These are phyloP conservation scores for Chromoteleia sp. DNA, from an alignment of 2,888 invertebrate species.

Conservation along the genomic window DNA sequence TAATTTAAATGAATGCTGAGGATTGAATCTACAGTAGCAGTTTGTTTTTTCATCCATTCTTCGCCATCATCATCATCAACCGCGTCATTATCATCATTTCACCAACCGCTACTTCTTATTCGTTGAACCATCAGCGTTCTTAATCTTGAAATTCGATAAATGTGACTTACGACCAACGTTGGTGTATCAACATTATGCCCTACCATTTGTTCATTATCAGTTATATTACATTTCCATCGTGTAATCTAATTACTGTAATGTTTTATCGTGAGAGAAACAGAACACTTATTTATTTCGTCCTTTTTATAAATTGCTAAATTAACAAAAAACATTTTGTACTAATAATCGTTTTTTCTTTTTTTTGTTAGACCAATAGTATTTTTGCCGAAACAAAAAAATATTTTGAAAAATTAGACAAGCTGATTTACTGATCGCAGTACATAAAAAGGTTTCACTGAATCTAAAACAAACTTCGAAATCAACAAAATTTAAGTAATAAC, in stretches of 20 bases:
- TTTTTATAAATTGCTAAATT: no score
- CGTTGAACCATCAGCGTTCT: conserved; percentile 55
- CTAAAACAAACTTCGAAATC: no score
- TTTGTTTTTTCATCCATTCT: conserved; percentile 59
- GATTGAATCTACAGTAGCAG: conserved; percentile 79
- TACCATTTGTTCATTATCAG: conserved; percentile 21
- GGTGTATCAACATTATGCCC: conserved; percentile 3
- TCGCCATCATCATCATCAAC: conserved; percentile 61
- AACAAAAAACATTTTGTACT: no score
- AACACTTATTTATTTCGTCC: no score
- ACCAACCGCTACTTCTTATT: conserved; percentile 59
- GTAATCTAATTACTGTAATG: conserved; percentile 9
- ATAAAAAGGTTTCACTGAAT: no score
- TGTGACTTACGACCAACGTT: conserved; percentile 25
- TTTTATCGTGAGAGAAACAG: neutral
- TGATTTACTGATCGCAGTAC: no score
- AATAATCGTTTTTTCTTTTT: no score
- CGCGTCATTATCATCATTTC: conserved; percentile 62
- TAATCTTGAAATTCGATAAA: conserved; percentile 58
- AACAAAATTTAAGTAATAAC: no score
- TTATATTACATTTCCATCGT: conserved; percentile 20
- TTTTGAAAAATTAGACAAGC: no score
- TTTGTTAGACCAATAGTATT: no score
- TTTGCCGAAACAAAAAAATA: no score
- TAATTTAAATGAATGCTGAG: conserved; percentile 79